A percentile compares a stretch with the other conserved stretches of the same genome.
phyloP scores from a whole-genome alignment of 1,140 invertebrate genomes.

The Agrypnia vestita region DNA sequence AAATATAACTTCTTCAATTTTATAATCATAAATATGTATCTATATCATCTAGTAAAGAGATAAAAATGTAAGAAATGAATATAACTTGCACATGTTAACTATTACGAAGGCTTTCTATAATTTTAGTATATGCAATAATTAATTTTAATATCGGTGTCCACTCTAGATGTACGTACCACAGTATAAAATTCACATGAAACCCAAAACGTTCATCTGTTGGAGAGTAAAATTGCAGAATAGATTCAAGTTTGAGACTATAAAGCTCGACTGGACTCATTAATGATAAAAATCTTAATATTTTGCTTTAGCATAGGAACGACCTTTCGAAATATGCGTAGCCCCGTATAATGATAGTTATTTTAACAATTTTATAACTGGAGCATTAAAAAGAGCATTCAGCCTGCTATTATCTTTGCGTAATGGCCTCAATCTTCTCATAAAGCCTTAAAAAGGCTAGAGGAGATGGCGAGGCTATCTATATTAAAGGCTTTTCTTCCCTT shows the following conservation, averaged over 20 bases:
- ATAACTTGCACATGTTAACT: too few species aligned
- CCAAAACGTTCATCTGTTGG: too few species aligned
- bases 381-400: conserved; percentile 27
- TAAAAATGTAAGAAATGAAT: too few species aligned
- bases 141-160: too few species aligned
- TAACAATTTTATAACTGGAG: conserved; percentile 34
- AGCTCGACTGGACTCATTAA: background rate
- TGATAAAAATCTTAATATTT: conserved; percentile 14
- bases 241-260: background rate
- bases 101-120: too few species aligned
- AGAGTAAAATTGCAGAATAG: too few species aligned
- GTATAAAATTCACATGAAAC: too few species aligned
- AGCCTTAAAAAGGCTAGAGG: conserved; percentile 13
- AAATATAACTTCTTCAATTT: too few species aligned
- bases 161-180: too few species aligned
- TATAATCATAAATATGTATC: too few species aligned
- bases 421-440: conserved; percentile 14
- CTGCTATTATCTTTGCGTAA: conserved; percentile 33
- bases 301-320: conserved; percentile 11
- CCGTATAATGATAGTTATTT: conserved; percentile 12
- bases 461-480: conserved; percentile 9
- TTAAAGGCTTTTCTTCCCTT: conserved; percentile 8
- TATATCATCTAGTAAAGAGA: too few species aligned
- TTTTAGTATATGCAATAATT: too few species aligned
- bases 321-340: conserved; percentile 17